A percentile compares a stretch with the other conserved stretches of the same genome.
These are phyloP conservation scores for Lepidochrysops patricia DNA, from an alignment of 2,888 invertebrate species.

Conservation along the genomic window DNA sequence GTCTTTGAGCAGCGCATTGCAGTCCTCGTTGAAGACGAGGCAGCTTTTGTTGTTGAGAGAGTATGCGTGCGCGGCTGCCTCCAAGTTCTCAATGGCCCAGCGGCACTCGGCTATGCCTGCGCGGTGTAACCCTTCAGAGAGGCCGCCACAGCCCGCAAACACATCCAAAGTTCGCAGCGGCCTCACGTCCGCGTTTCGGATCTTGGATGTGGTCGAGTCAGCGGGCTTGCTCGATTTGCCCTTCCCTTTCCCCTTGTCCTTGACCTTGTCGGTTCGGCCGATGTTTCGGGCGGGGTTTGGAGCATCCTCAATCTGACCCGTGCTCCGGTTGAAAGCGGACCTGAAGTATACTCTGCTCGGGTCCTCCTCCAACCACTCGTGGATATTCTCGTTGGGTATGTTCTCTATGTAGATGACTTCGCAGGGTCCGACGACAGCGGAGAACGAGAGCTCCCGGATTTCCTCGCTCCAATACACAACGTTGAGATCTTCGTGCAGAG, in stretches of 20 bases:
- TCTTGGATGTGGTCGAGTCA: conserved; percentile 30
- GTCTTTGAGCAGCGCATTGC: conserved; percentile 80
- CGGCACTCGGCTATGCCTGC: conserved; percentile 79
- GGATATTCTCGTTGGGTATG: conserved; percentile 59
- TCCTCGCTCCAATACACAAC: conserved; percentile 86
- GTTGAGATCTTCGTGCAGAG: conserved; percentile 80
- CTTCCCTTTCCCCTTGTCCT: conserved; percentile 81
- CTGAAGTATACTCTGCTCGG: conserved; percentile 84
- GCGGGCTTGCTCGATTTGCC: conserved; percentile 70
- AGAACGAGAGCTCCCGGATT: conserved; percentile 76
- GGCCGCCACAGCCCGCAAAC: conserved; percentile 90
- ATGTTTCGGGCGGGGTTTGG: conserved; percentile 74
- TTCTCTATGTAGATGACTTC: conserved; percentile 78
- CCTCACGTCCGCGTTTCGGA: conserved; percentile 44
- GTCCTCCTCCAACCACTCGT: conserved; percentile 77
- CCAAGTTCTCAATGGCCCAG: conserved; percentile 89
- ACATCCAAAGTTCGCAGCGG: conserved; percentile 83
- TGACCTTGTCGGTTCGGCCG: conserved; percentile 76
- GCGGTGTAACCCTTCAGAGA: conserved; percentile 82
- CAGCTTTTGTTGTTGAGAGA: conserved; percentile 82
- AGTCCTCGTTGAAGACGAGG: conserved; percentile 87
- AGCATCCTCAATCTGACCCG: conserved; percentile 75
- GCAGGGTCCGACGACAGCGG: conserved; percentile 80
- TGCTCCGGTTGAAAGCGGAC: conserved; percentile 76
- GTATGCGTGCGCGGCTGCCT: conserved; percentile 86